Conservation (phyloP, 1,140 invertebrate species). For the Scaptomyza pallida region DNA sequence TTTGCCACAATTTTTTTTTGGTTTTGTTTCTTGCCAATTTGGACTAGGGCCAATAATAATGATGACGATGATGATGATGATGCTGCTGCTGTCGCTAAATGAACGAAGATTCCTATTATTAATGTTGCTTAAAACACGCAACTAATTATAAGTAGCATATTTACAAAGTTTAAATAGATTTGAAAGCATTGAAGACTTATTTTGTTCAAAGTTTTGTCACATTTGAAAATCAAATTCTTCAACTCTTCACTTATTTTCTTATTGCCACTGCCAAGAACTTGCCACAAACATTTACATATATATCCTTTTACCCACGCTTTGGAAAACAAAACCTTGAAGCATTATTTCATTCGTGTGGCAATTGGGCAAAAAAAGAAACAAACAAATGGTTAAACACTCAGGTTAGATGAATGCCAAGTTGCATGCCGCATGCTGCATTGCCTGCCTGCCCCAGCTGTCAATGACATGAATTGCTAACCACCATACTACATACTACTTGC, state of each 20-base stretch:
- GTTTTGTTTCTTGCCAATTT: conserved; percentile 70
- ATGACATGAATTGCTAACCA: conserved; percentile 68
- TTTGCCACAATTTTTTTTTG: conserved; percentile 46
- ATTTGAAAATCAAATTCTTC: not conserved
- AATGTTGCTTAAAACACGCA: conserved; percentile 11
- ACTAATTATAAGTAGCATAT: conserved; percentile 8
- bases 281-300: not conserved
- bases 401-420: conserved; percentile 25
- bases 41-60: conserved; percentile 72
- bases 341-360: conserved; percentile 41
- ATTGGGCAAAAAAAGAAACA: conserved; percentile 32
- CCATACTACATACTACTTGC: conserved; percentile 14
- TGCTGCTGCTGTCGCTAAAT: not conserved
- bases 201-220: too few relatives aligned
- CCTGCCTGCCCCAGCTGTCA: conserved; percentile 54
- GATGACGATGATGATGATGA: conserved; percentile 11
- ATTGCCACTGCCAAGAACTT: not conserved
- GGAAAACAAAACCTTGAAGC: conserved; percentile 56
- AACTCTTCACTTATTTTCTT: not conserved
- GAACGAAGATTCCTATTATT: conserved; percentile 26
- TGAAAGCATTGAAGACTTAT: too few relatives aligned
- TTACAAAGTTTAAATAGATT: too few relatives aligned
- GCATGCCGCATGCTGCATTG: too few relatives aligned
- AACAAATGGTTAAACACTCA: conserved; percentile 62
- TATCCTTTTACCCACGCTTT: conserved; percentile 13